Base-by-base conservation (phyloP, 2,888 invertebrate species). In the Epistrophe eligans region DNA sequence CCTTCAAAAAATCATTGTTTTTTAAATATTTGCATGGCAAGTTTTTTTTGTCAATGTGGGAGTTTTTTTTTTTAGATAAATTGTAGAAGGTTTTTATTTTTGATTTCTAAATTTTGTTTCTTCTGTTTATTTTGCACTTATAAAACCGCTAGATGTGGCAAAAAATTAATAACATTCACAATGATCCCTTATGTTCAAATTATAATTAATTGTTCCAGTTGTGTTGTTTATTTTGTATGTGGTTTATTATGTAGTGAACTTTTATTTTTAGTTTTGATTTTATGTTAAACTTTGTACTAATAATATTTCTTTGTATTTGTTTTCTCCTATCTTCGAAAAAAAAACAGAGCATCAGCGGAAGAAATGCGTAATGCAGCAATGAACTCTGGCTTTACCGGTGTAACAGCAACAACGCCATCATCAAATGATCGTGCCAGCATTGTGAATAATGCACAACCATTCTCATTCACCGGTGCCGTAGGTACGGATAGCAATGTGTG, bases 401-500 rank as follows among this genome's bases (percentile, higher is more conserved):
- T 89, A 81, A 81, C 89, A 77, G 83, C 93, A 89, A 89, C 91
- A 88, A 89, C 90, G 83, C 89, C 93, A 88, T 93, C 94, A 89
- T 93, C 95, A 87, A 95, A 94, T 90, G 95, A 96, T 93, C 95
- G 95, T 90, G 95, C 96, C 90, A 96, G 95, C 91, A 95, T 97
- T 91, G 96, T 97, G 90, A 95, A 95, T 91, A 96, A 97, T 94
- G 97, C 96, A 91, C 96, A 96, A 93, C 97, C 97, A 58, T 95
- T 96, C 93, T 95, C 96, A 93, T 95, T 96, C 93, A 95, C 96
- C 89, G 95, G 95, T 90, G 94, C 94, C 91, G 96, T 97, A 88
- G 92, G 94, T 83, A 94, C 93, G 89, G 95, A 95, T 90, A 95
- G 95, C 91, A 95, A 95, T 92, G 95, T 95, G 93, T 95, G 95